A percentile compares a stretch with the other conserved stretches of the same genome.
Evolutionary conservation across 2,888 invertebrate species (phyloP).

Genomic region (Hyposoter dolosus): DNA sequence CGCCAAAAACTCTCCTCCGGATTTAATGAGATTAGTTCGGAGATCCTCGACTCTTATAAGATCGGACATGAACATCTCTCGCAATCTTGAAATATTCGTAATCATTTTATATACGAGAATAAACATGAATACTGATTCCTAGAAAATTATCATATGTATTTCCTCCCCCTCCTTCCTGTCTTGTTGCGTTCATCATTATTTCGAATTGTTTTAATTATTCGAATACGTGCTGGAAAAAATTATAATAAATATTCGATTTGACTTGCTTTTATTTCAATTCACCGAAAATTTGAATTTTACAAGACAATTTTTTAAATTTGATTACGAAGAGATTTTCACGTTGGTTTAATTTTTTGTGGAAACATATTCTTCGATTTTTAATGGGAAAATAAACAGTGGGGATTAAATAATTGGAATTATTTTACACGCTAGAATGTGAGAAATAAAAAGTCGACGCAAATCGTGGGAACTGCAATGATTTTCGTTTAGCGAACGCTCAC

Average conservation of each 20-base stretch:
- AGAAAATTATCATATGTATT: constrained; percentile 32
- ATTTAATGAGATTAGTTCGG: constrained; percentile 45
- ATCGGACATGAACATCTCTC: constrained; percentile 22
- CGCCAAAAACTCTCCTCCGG: constrained; percentile 29
- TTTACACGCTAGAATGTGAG: neutral
- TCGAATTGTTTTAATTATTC: constrained; percentile 1
- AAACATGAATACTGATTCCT: constrained; percentile 24
- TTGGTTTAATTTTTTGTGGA: neutral
- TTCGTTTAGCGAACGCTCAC: neutral
- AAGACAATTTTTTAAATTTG: neutral
- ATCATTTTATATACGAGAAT: constrained; percentile 14
- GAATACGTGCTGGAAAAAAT: neutral
- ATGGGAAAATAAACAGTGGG: neutral
- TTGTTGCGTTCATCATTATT: constrained; percentile 13
- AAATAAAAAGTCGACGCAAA: neutral
- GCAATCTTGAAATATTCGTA: constrained; percentile 14
- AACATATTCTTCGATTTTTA: neutral
- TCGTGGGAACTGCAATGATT: constrained; percentile 15
- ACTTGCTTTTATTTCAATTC: too few relatives aligned
- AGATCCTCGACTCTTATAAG: neutral
- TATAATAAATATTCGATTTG: neutral
- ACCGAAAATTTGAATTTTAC: neutral
- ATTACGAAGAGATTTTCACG: neutral
- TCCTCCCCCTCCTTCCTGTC: neutral
- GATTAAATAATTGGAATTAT: neutral